A percentile compares a stretch with the other conserved stretches of the same genome.
These are phyloP conservation scores for Chrysolina americana DNA, from an alignment of 2,888 invertebrate species.

Conservation along the genomic window DNA sequence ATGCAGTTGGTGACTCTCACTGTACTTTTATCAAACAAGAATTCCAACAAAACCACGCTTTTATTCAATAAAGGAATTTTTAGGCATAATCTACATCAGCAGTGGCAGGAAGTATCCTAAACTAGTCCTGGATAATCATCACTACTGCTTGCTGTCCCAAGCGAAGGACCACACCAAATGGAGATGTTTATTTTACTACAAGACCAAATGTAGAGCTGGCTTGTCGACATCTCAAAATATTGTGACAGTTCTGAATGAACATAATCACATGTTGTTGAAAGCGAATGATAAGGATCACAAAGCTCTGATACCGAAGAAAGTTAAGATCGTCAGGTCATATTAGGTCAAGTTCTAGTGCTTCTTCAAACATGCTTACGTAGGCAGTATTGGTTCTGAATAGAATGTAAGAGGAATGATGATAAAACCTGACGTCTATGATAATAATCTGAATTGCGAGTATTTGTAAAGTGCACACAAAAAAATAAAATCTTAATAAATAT, in stretches of 20 bases:
- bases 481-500: no score
- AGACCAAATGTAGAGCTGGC: constrained; percentile 56
- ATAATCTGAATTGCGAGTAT: no score
- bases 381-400: no score
- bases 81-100: constrained; percentile 49
- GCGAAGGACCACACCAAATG: constrained; percentile 56
- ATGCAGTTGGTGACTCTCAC: no score
- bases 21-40: no score
- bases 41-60: background rate
- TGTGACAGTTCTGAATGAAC: constrained; percentile 51
- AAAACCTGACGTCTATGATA: no score
- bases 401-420: no score
- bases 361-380: background rate
- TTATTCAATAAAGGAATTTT: constrained; percentile 23
- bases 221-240: constrained; percentile 52
- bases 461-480: no score
- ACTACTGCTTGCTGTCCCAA: constrained; percentile 52
- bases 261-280: constrained; percentile 52
- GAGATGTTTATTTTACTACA: constrained; percentile 59
- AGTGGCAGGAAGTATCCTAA: constrained; percentile 50
- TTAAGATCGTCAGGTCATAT: constrained; percentile 35
- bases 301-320: constrained; percentile 39
- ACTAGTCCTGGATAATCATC: constrained; percentile 53
- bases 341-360: background rate
- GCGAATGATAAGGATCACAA: constrained; percentile 18